Percentiles rank a stretch among this genome's conserved stretches.
Evolutionary conservation across 2,113 vertebrate species (phyloP).

Genomic region (Todiramphus chloris): DNA sequence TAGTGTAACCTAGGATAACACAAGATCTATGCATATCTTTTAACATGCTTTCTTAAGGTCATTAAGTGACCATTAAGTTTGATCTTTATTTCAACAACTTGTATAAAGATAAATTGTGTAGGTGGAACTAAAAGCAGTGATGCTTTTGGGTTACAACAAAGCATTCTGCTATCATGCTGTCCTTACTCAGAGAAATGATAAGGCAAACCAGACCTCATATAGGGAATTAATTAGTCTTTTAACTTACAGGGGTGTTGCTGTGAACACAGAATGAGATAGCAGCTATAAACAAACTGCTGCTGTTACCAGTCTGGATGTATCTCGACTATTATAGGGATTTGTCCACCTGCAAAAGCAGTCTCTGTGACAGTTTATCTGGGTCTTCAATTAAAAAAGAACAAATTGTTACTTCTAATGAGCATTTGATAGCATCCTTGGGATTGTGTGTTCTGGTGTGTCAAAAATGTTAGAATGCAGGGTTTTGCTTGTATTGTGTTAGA

Average conservation of each 20-base stretch:
- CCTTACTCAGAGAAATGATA: not conserved
- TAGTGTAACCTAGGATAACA: not conserved
- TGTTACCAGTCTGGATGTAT: not conserved
- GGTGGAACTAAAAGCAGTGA: not conserved
- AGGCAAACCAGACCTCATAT: not conserved
- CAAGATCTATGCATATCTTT: not conserved
- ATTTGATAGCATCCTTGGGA: not conserved
- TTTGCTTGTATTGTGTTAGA: not conserved
- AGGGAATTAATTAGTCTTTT: not conserved
- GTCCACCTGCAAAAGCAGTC: accelerated
- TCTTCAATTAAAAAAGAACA: not conserved
- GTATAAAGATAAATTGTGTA: not conserved
- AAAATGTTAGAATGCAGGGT: not conserved
- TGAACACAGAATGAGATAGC: not conserved
- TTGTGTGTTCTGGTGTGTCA: not conserved
- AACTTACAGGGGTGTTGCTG: not conserved
- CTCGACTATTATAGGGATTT: not conserved
- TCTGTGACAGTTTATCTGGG: not conserved
- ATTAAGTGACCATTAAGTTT: not conserved
- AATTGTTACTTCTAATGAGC: not conserved
- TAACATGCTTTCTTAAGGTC: not conserved
- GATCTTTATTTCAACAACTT: not conserved
- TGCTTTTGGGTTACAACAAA: not conserved
- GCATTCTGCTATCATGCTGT: not conserved
- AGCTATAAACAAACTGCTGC: not conserved